phyloP scores from a whole-genome alignment of 2,888 invertebrate genomes.

The Pachydiplax longipennis region DNA sequence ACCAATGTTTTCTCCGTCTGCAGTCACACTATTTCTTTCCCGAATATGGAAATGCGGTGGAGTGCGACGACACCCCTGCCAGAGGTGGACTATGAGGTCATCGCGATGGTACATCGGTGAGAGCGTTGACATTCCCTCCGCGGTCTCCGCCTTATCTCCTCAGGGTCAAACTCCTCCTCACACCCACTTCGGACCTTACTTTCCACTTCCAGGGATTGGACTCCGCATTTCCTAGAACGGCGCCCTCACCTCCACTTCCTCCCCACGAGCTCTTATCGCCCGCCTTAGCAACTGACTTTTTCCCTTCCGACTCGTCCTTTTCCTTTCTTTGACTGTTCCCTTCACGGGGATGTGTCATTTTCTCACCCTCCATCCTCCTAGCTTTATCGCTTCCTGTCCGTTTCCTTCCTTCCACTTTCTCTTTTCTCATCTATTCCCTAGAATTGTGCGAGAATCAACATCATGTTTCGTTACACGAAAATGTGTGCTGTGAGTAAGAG shows the following conservation, averaged over 20 bases:
- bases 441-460: no score
- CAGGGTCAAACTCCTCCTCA: not conserved
- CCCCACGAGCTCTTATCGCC: not conserved
- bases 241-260: not conserved
- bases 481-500: no score
- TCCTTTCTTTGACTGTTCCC: not conserved
- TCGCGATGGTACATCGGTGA: not conserved
- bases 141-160: not conserved
- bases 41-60: not conserved
- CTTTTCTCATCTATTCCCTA: not conserved
- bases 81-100: not conserved
- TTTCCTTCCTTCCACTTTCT: not conserved
- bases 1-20: not conserved
- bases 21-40: not conserved
- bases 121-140: not conserved
- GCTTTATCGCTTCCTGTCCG: not conserved
- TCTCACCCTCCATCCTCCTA: not conserved
- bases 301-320: not conserved
- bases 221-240: not conserved
- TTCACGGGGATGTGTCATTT: not conserved
- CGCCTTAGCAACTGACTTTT: not conserved
- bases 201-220: not conserved
- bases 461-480: no score
- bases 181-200: not conserved
- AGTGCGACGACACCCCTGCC: not conserved